Conservation (phyloP, 2,888 invertebrate genomes). For the Chloromyia formosa region DNA sequence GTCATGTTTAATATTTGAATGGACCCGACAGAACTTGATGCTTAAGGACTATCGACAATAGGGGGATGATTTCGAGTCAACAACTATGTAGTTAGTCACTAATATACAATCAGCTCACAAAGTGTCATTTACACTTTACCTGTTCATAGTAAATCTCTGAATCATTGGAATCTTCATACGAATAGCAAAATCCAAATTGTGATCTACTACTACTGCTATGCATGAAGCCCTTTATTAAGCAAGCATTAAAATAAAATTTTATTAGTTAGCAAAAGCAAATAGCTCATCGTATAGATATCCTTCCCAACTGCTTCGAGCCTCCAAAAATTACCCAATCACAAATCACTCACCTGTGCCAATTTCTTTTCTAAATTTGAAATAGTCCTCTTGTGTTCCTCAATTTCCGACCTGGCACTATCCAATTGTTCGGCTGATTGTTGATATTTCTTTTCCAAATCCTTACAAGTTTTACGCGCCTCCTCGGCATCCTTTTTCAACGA, state of each 20-base stretch:
- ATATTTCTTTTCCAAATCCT: slow-evolving; percentile 83
- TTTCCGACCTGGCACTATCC: slow-evolving; percentile 76
- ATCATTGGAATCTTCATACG: slow-evolving; percentile 59
- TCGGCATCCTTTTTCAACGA: slow-evolving; percentile 78
- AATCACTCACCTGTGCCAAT: slow-evolving; percentile 69
- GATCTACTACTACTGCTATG: slow-evolving; percentile 36
- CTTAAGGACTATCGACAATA: too few species aligned
- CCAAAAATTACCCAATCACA: too few species aligned
- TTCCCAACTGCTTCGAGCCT: too few species aligned
- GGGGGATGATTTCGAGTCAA: too few species aligned
- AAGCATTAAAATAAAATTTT: slow-evolving; percentile 21
- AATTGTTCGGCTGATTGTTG: slow-evolving; percentile 78
- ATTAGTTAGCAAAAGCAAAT: slow-evolving; percentile 13
- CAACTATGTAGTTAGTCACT: neutral
- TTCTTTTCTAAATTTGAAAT: slow-evolving; percentile 81
- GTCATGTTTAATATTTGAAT: too few species aligned
- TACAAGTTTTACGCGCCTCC: slow-evolving; percentile 79
- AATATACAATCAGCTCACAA: neutral
- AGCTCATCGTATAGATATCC: neutral
- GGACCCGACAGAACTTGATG: too few species aligned
- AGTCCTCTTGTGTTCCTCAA: slow-evolving; percentile 82
- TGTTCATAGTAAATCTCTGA: slow-evolving; percentile 53
- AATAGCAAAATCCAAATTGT: slow-evolving; percentile 60
- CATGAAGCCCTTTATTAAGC: slow-evolving; percentile 22
- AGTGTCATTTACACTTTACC: slow-evolving; percentile 41